A percentile compares a stretch with the other conserved stretches of the same genome.
phyloP scores from a whole-genome alignment of 2,888 invertebrate genomes.

The Anorthoa munda region DNA sequence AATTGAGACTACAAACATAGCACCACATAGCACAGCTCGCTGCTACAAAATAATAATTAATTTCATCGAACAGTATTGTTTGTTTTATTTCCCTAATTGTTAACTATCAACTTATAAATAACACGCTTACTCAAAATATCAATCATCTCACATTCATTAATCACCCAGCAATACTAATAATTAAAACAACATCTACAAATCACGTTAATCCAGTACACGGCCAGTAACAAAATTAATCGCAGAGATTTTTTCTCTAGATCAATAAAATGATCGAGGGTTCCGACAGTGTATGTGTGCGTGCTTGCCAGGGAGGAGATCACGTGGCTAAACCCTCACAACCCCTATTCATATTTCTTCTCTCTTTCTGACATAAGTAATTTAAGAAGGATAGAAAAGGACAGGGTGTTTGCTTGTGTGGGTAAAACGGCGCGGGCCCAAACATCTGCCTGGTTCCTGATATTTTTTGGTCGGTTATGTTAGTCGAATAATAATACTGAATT shows the following conservation, averaged over 20 bases:
- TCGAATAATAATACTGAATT: slow-evolving; percentile 79
- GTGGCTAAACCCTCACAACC: slow-evolving; percentile 86
- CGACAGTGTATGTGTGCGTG: slow-evolving; percentile 76
- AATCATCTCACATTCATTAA: slow-evolving; percentile 36
- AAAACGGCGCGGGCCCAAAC: slow-evolving; percentile 83
- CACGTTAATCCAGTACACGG: slow-evolving; percentile 60
- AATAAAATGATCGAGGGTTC: slow-evolving; percentile 86
- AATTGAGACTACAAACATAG: not conserved
- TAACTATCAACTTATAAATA: slow-evolving; percentile 39
- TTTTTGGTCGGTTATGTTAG: slow-evolving; percentile 82
- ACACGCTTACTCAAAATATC: slow-evolving; percentile 29
- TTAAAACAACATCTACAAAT: slow-evolving; percentile 56
- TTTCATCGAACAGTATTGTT: slow-evolving; percentile 4
- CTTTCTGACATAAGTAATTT: slow-evolving; percentile 64
- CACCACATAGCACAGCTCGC: not conserved
- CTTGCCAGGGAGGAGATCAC: slow-evolving; percentile 80
- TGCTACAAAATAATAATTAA: not conserved
- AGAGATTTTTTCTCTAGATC: slow-evolving; percentile 83
- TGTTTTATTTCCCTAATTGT: slow-evolving; percentile 22
- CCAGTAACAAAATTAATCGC: slow-evolving; percentile 72
- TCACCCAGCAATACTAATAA: slow-evolving; percentile 48
- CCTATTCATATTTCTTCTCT: slow-evolving; percentile 79
- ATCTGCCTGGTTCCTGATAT: slow-evolving; percentile 86
- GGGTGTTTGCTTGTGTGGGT: slow-evolving; percentile 71
- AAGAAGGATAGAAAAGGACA: slow-evolving; percentile 66